Conservation (phyloP, 2,797 vertebrate species). For the Artibeus lituratus region DNA sequence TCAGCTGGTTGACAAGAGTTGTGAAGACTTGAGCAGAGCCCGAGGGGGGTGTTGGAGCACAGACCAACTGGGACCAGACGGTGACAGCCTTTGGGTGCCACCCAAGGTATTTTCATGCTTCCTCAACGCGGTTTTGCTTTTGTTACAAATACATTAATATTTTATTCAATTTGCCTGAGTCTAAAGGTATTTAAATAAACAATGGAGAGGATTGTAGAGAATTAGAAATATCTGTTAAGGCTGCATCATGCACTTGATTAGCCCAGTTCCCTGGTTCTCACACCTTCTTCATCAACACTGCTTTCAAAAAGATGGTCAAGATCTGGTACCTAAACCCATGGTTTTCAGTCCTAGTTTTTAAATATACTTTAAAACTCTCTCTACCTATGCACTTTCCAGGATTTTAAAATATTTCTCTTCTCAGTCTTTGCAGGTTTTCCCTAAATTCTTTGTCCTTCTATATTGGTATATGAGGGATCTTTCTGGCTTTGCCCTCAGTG, state of each 20-base stretch:
- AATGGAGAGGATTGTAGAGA: not conserved
- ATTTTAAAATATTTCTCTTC: not conserved
- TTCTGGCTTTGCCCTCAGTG: not conserved
- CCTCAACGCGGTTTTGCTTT: not conserved
- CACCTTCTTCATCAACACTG: not conserved
- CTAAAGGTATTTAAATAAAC: not conserved
- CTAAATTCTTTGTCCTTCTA: not conserved
- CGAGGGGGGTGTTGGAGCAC: not conserved
- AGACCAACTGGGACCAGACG: not conserved
- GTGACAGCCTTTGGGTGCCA: not conserved
- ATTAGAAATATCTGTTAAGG: not conserved
- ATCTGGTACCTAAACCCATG: not conserved
- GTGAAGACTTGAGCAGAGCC: not conserved
- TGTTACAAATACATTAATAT: not conserved
- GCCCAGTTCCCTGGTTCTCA: not conserved
- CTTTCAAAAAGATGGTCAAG: not conserved
- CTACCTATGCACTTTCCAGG: not conserved
- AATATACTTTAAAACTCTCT: not conserved
- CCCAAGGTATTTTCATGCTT: not conserved
- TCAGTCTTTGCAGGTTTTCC: not conserved
- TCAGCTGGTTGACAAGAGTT: not conserved
- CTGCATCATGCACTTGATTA: not conserved
- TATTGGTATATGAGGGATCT: not conserved
- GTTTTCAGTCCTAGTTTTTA: not conserved
- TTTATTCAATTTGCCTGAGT: not conserved